A percentile compares a stretch with the other conserved stretches of the same genome.
phyloP scores from a whole-genome alignment of 2,113 vertebrate genomes.

The Thermophis baileyi region DNA sequence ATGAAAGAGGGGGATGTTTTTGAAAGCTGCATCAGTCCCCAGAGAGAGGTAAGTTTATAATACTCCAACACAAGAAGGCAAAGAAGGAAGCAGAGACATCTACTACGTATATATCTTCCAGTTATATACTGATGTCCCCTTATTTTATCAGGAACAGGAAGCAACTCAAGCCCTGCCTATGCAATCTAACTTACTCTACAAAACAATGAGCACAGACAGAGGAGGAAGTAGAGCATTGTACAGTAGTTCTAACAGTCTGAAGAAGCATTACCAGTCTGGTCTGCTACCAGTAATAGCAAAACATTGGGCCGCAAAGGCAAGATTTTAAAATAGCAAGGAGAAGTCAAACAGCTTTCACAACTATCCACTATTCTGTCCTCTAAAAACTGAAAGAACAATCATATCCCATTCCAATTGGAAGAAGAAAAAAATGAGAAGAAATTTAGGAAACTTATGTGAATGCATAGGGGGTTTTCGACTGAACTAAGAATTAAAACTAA shows the following conservation, averaged over 20 bases:
- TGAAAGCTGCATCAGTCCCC: not conserved
- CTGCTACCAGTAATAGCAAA: not conserved
- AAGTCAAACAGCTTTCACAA: not conserved
- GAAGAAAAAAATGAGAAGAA: not conserved
- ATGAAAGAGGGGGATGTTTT: not conserved
- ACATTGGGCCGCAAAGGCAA: not conserved
- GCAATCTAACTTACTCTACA: not conserved
- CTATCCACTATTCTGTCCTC: not conserved
- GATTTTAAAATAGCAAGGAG: not conserved
- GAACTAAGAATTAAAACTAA: not conserved
- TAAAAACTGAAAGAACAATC: not conserved
- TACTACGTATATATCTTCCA: not conserved
- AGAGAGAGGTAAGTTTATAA: not conserved
- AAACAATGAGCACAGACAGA: not conserved
- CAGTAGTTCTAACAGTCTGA: not conserved
- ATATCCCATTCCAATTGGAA: not conserved
- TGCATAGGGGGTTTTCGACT: not conserved
- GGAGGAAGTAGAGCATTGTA: not conserved
- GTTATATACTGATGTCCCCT: not conserved
- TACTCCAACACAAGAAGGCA: not conserved
- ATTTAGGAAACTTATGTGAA: not conserved
- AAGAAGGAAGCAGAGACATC: not conserved
- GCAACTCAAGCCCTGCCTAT: not conserved
- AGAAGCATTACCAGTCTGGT: not conserved
- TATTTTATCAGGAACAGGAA: not conserved